Conservation (phyloP, 2,888 invertebrate genomes). For the Drosophila prostipennis region DNA sequence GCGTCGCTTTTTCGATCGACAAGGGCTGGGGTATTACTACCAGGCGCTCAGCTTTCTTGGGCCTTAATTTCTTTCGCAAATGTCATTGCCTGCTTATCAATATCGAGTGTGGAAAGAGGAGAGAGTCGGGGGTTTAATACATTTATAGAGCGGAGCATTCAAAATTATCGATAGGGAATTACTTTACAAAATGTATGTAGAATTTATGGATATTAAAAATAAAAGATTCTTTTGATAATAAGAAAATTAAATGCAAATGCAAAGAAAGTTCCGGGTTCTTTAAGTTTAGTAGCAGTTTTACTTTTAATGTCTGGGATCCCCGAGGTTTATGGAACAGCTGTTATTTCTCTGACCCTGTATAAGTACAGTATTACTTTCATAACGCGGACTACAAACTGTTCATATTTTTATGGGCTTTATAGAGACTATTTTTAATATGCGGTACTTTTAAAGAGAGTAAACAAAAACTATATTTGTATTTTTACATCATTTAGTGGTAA, state of each 20-base stretch:
- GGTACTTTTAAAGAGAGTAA: too few relatives aligned
- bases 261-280: neutral
- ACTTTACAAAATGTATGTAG: neutral
- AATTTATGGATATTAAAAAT: too few relatives aligned
- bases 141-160: neutral
- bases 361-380: neutral
- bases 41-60: constrained; percentile 26
- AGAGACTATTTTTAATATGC: neutral
- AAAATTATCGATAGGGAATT: constrained; percentile 2
- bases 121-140: neutral
- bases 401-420: too few relatives aligned
- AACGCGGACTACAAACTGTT: neutral
- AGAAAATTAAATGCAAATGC: neutral
- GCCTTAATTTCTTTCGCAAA: constrained; percentile 24
- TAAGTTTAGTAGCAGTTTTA: neutral
- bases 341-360: neutral
- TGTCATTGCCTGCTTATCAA: constrained; percentile 42
- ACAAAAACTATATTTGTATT: too few relatives aligned
- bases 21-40: constrained; percentile 28
- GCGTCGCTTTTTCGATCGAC: constrained; percentile 10
- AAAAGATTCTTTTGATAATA: neutral
- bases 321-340: neutral
- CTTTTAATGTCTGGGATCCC: too few relatives aligned
- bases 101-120: neutral
- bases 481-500: too few relatives aligned